phyloP scores from a whole-genome alignment of 2,888 invertebrate genomes.

The Polylopha cassiicola region DNA sequence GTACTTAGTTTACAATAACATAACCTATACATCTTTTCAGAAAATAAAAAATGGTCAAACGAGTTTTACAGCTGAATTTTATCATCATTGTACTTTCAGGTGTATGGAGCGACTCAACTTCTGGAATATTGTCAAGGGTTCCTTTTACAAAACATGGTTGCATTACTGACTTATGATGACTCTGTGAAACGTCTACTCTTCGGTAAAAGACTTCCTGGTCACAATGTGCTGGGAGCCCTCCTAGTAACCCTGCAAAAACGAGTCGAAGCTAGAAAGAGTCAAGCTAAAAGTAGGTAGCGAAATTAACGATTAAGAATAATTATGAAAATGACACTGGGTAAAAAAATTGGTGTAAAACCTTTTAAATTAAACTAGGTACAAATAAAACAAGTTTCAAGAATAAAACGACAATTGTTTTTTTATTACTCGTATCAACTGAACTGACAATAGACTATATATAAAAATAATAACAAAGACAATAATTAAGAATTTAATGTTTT shows the following conservation, averaged over 20 bases:
- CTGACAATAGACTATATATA: too few species aligned
- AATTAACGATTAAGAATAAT: constrained; percentile 1
- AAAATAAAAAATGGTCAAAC: constrained; percentile 1
- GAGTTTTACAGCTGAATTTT: constrained; percentile 1
- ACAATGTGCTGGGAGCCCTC: constrained; percentile 90
- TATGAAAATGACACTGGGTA: not conserved
- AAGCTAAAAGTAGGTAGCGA: constrained; percentile 63
- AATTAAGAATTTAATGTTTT: too few species aligned
- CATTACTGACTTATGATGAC: constrained; percentile 92
- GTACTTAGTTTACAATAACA: not conserved
- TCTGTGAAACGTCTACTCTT: constrained; percentile 91
- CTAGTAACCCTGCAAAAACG: constrained; percentile 88
- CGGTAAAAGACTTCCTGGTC: constrained; percentile 92
- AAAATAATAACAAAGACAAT: too few species aligned
- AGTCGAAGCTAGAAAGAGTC: constrained; percentile 81
- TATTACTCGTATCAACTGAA: too few species aligned
- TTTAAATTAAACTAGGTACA: too few species aligned
- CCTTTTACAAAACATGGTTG: constrained; percentile 94
- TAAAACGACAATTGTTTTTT: too few species aligned
- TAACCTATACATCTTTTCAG: not conserved
- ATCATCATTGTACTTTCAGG: constrained; percentile 65
- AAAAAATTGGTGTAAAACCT: too few species aligned
- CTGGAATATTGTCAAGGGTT: constrained; percentile 95
- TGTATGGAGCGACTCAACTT: constrained; percentile 90
- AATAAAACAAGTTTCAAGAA: too few species aligned